phyloP scores from a whole-genome alignment of 2,888 invertebrate species.

The Teleiodes luculella region DNA sequence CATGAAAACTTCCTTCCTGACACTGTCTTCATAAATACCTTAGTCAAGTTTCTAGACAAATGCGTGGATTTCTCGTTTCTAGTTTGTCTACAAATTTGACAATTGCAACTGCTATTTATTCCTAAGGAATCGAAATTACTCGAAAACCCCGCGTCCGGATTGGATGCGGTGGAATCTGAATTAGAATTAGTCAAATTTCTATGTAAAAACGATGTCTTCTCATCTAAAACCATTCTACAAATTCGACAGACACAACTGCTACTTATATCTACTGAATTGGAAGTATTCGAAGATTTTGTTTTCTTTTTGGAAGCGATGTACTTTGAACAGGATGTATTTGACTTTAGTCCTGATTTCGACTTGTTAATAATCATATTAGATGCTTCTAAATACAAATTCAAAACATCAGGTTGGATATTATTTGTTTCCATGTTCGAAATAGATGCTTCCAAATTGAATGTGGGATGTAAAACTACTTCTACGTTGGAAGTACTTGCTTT shows the following conservation, averaged over 20 bases:
- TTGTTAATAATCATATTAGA: not conserved
- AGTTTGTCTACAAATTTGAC: slow-evolving; percentile 61
- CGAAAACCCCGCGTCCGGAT: not conserved
- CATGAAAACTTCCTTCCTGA: slow-evolving; percentile 50
- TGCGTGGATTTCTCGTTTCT: slow-evolving; percentile 36
- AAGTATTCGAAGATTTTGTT: slow-evolving; percentile 37
- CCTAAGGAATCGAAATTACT: slow-evolving; percentile 55
- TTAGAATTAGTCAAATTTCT: slow-evolving; percentile 34
- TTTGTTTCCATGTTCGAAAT: slow-evolving; percentile 14
- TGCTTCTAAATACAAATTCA: not conserved
- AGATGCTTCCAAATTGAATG: not conserved
- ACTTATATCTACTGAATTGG: slow-evolving; percentile 49
- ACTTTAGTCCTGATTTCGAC: not conserved
- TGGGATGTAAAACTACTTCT: not conserved
- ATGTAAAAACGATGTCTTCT: slow-evolving; percentile 42
- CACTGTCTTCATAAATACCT: slow-evolving; percentile 51
- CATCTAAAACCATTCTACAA: slow-evolving; percentile 17
- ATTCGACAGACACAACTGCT: not conserved
- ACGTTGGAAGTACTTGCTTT: slow-evolving; percentile 23
- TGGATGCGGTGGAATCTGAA: not conserved
- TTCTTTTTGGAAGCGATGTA: slow-evolving; percentile 8
- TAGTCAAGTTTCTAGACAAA: slow-evolving; percentile 48
- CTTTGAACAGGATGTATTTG: not conserved
- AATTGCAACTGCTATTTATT: slow-evolving; percentile 49
- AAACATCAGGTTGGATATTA: not conserved